Evolutionary conservation across 2,888 invertebrate genomes (phyloP).

Genomic region (Sialis fuliginosa): DNA sequence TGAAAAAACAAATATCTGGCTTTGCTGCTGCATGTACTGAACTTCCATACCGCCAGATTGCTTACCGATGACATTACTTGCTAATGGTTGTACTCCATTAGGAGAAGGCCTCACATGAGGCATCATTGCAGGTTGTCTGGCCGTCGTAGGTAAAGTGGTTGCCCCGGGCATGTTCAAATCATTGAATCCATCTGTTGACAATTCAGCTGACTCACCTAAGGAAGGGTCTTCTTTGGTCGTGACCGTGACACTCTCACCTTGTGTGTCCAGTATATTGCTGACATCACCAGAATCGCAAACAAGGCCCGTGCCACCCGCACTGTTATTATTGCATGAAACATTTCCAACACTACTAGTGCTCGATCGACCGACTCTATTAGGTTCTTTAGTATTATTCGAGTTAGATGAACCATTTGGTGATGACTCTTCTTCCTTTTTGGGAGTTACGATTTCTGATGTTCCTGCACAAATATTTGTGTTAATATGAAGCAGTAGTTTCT

Average conservation of each 20-base stretch:
- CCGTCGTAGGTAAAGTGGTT: slow-evolving; percentile 13
- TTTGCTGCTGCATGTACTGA: slow-evolving; percentile 86
- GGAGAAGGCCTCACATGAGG: slow-evolving; percentile 25
- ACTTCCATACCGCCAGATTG: slow-evolving; percentile 70
- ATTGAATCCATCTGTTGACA: slow-evolving; percentile 22
- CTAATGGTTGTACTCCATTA: slow-evolving; percentile 53
- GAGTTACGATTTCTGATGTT: neutral
- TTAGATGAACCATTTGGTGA: neutral
- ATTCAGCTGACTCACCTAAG: slow-evolving; percentile 18
- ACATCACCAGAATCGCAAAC: too few relatives aligned
- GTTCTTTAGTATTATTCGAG: neutral
- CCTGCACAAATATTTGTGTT: neutral
- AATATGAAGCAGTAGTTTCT: neutral
- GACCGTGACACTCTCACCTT: slow-evolving; percentile 14
- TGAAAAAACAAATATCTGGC: slow-evolving; percentile 95
- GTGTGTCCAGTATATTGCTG: too few relatives aligned
- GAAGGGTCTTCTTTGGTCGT: slow-evolving; percentile 21
- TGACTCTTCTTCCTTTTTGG: slow-evolving; percentile 1
- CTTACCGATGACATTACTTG: slow-evolving; percentile 62
- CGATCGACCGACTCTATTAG: neutral
- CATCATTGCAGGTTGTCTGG: slow-evolving; percentile 13
- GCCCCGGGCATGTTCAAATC: slow-evolving; percentile 10
- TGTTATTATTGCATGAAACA: too few relatives aligned
- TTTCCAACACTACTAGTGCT: neutral
- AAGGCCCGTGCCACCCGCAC: too few relatives aligned